Evolutionary conservation across 2,888 invertebrate species (phyloP).

Genomic region (Galerucella pusilla): DNA sequence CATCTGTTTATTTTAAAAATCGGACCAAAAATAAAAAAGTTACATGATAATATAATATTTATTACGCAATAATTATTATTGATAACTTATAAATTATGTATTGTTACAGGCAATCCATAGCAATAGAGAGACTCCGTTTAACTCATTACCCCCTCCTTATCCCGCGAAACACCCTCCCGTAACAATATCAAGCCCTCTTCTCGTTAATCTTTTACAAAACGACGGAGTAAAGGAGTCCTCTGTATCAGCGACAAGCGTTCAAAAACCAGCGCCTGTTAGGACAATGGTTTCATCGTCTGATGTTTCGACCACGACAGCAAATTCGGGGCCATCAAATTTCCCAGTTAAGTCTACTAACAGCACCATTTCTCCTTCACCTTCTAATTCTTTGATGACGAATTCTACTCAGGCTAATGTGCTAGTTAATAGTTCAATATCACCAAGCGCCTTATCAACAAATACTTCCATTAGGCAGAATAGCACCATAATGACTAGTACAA

Average conservation of each 20-base stretch:
- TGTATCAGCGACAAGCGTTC: slow-evolving; percentile 56
- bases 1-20: too few relatives aligned
- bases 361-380: slow-evolving; percentile 12
- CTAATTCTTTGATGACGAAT: slow-evolving; percentile 29
- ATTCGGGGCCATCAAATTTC: slow-evolving; percentile 19
- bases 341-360: slow-evolving; percentile 7
- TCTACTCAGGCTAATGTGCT: slow-evolving; percentile 52
- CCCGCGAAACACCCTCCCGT: slow-evolving; percentile 66
- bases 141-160: slow-evolving; percentile 52
- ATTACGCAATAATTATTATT: not conserved
- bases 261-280: slow-evolving; percentile 40
- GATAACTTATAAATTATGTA: not conserved
- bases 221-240: slow-evolving; percentile 69
- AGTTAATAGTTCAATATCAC: slow-evolving; percentile 54
- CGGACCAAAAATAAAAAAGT: too few relatives aligned
- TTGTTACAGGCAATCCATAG: slow-evolving; percentile 73
- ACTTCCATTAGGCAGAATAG: slow-evolving; percentile 55
- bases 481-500: slow-evolving; percentile 53
- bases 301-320: slow-evolving; percentile 27
- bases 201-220: slow-evolving; percentile 92
- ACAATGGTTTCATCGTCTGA: slow-evolving; percentile 19
- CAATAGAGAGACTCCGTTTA: slow-evolving; percentile 59
- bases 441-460: slow-evolving; percentile 59
- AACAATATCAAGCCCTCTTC: slow-evolving; percentile 86
- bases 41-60: too few relatives aligned